Conservation (phyloP, 2,113 vertebrate species). For the Arenaria interpres region DNA sequence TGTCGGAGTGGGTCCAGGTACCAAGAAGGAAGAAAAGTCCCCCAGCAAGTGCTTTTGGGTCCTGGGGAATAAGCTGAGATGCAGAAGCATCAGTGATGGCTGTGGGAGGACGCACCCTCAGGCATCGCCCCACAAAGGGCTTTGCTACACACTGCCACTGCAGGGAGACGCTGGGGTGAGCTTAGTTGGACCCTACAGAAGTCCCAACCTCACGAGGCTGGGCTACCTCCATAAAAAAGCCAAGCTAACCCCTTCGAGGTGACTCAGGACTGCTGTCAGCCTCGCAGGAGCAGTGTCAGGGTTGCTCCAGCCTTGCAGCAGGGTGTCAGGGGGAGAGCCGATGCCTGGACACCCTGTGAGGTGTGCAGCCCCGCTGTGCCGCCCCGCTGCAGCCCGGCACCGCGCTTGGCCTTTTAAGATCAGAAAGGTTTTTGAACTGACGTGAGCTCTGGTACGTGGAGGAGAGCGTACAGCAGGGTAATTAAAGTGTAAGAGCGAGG, state of each 20-base stretch:
- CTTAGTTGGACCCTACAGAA: background rate
- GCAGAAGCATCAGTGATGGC: background rate
- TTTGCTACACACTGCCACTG: background rate
- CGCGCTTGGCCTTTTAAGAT: slow-evolving; percentile 54
- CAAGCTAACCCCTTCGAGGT: background rate
- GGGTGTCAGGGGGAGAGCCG: fast-evolving
- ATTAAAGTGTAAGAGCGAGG: slow-evolving; percentile 64
- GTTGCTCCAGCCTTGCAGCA: background rate
- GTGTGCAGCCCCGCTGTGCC: background rate
- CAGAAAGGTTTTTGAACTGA: slow-evolving; percentile 54
- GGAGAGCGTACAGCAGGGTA: slow-evolving; percentile 58
- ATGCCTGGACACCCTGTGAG: fast-evolving
- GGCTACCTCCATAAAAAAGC: background rate
- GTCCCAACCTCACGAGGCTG: fast-evolving
- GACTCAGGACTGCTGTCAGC: background rate
- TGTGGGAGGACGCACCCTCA: fast-evolving
- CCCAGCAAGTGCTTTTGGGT: background rate
- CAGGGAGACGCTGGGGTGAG: background rate
- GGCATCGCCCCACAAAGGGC: background rate
- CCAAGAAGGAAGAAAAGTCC: background rate
- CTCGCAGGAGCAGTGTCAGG: background rate
- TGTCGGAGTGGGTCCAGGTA: fast-evolving
- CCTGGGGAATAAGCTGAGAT: background rate
- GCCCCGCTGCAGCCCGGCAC: background rate
- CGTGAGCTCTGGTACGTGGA: background rate